Evolutionary conservation across 1,140 invertebrate species (phyloP).

Genomic region (Saccostrea echinata): DNA sequence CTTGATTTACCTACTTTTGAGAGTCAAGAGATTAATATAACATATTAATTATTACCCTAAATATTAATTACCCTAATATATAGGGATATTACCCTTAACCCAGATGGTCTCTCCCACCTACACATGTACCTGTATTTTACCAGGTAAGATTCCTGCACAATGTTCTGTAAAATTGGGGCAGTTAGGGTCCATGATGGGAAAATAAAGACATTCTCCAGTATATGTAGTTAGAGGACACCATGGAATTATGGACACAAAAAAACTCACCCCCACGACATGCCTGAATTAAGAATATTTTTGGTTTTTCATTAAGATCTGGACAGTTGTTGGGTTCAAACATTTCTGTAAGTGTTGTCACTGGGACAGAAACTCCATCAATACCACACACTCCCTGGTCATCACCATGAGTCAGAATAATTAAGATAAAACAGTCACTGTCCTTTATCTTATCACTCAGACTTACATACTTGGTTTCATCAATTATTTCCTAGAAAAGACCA

Average conservation of each 20-base stretch:
- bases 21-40: too few species aligned
- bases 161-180: too few species aligned
- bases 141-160: too few species aligned
- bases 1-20: too few species aligned
- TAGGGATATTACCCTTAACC: too few species aligned
- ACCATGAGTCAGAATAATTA: slow-evolving; percentile 49
- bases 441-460: not conserved
- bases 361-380: not conserved
- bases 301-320: slow-evolving; percentile 46
- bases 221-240: not conserved
- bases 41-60: too few species aligned
- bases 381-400: slow-evolving; percentile 36
- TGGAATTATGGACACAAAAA: not conserved
- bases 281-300: slow-evolving; percentile 53
- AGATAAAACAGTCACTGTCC: slow-evolving; percentile 42
- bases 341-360: slow-evolving; percentile 16
- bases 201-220: not conserved
- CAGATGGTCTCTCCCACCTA: too few species aligned
- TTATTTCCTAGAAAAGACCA: slow-evolving; percentile 41
- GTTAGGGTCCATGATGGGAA: not conserved
- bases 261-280: slow-evolving; percentile 47
- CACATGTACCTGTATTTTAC: too few species aligned
- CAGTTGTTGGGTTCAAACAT: slow-evolving; percentile 41
- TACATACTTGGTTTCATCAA: not conserved
- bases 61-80: too few species aligned